phyloP scores from a whole-genome alignment of 2,113 vertebrate species.

The Petrocephalus zakoni region DNA sequence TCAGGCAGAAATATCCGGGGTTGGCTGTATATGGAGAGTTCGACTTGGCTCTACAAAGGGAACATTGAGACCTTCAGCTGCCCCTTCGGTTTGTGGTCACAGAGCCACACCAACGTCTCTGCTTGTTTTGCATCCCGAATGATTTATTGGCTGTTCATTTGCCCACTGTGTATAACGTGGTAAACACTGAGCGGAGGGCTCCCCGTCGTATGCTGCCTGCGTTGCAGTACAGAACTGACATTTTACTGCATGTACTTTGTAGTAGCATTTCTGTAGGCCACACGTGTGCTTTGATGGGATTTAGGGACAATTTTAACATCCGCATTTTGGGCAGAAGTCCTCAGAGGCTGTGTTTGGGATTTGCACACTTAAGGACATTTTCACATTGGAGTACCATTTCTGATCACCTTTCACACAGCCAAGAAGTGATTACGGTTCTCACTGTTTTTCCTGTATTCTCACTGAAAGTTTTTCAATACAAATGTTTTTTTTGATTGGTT shows the following conservation, averaged over 20 bases:
- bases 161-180: conserved; percentile 16
- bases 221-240: background rate
- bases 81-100: conserved; percentile 26
- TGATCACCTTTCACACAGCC: background rate
- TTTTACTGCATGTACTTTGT: background rate
- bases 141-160: conserved; percentile 39
- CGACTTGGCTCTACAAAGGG: conserved; percentile 18
- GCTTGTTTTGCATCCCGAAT: conserved; percentile 35
- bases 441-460: background rate
- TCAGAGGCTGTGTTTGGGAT: background rate
- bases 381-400: background rate
- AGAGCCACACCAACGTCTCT: conserved; percentile 25
- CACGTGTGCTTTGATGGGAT: background rate
- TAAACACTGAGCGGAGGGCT: background rate
- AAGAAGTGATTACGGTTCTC: background rate
- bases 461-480: background rate
- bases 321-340: background rate
- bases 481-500: background rate
- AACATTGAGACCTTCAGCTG: conserved; percentile 35
- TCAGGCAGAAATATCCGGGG: conserved; percentile 42
- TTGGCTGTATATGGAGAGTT: conserved; percentile 9
- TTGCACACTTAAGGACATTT: background rate
- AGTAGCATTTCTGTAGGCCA: background rate
- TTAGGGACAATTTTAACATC: background rate
- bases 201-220: background rate